Conservation (phyloP, 2,888 invertebrate species). For the Arctia plantaginis region DNA sequence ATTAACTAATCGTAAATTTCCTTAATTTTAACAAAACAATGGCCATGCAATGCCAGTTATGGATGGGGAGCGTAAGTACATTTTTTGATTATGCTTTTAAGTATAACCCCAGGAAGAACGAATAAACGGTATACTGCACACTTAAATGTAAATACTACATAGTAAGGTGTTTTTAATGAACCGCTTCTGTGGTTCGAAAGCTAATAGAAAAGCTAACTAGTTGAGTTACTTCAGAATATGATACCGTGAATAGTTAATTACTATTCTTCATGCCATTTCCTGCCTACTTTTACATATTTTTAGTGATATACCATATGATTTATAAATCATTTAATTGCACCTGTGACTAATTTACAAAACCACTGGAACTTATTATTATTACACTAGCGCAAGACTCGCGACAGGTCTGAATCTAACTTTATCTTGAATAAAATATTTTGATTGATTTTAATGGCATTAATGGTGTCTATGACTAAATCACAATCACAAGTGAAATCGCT, state of each 20-base stretch:
- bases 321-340: too few relatives aligned
- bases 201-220: not conserved
- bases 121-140: not conserved
- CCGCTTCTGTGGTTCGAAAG: too few relatives aligned
- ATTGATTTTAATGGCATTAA: too few relatives aligned
- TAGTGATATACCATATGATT: too few relatives aligned
- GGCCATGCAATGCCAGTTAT: slow-evolving; percentile 91
- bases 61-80: slow-evolving; percentile 95
- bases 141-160: not conserved
- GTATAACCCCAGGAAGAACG: not conserved
- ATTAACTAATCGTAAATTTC: not conserved
- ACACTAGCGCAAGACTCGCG: too few relatives aligned
- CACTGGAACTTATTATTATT: too few relatives aligned
- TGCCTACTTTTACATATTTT: not conserved
- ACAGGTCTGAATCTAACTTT: too few relatives aligned
- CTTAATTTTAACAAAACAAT: slow-evolving; percentile 30
- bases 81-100: not conserved
- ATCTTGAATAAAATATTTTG: too few relatives aligned
- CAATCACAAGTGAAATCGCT: too few relatives aligned
- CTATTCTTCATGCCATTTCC: not conserved
- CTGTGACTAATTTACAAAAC: too few relatives aligned
- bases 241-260: not conserved
- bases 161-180: not conserved
- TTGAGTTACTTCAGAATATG: not conserved
- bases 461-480: too few relatives aligned